Base-by-base conservation (phyloP, 2,797 vertebrate genomes). In the Molossus alvarezi region DNA sequence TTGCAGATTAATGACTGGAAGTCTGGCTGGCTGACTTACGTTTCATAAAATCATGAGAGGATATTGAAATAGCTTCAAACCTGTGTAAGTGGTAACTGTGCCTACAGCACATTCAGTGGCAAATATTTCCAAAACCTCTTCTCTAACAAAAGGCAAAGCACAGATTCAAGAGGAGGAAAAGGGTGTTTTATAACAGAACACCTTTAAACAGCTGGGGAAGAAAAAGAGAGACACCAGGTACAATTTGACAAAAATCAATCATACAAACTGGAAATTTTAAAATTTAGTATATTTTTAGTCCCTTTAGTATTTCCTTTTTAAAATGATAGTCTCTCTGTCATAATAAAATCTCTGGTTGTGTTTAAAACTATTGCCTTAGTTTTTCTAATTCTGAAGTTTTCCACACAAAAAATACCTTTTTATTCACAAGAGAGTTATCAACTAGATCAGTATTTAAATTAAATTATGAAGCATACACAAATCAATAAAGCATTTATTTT, bases 31-130 rank as follows among this genome's bases (percentile, higher is more conserved):
- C 65, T 73, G 65, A 79, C 79, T 73, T 89, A 51, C 20, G 95
- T 94, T 88, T 95, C 79, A 33, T 23, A 77, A n/a, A 94, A 77
- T 79, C 85, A 9, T 95, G 87, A 91, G 41, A 93, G 76, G 92
- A 92, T 85, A 90, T 3, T 89, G 85, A 95, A 95, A 75, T 71
- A 89, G 25, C n/a, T 85, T 93, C 90, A 89, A 73, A 83, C 18
- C 65, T 17, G 9, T 67, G 1, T 84, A 87, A 96, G 60, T 83
- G 51, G 55, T 89, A 96, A 83, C 51, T 76, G 20, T 84, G 79
- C 79, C 80, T 77, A 81, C 13, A 84, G 84, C 45, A 95, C 9
- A 92, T 75, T 95, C 37, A n/a, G 13, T 79, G 25, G 85, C 67
- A 92, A 95, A 94, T 76, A 9, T 73, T 76, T 88, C 76, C 29